Evolutionary conservation across 1,140 invertebrate species (phyloP), one percentile per base, ranked within the genome.

Genomic region (Liolophura sinensis): DNA sequence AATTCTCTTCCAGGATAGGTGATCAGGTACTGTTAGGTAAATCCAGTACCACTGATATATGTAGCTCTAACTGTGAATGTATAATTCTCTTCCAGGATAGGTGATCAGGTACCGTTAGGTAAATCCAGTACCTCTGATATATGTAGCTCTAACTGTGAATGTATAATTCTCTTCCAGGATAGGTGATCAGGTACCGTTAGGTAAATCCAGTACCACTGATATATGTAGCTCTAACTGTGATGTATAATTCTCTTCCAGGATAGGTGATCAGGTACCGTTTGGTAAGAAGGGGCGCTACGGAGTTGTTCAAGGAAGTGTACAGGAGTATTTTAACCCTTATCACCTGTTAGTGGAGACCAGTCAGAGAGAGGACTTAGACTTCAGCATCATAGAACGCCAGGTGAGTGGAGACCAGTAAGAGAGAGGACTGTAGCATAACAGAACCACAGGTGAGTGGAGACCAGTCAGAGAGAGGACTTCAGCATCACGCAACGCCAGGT

Each of bases 281-380:
- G 73, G 58, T 20, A 80, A 78, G 71, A 78, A 75, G 57, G 80
- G 80, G 22, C 67, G 74, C 12, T 82, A 69, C 65, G 77, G 76
- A 22, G 78, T 82, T 15, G 78, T 82, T 0, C 73, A 73, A 54
- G 78, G 78, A 1, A 76, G 76, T 62, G 71, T 80, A 7, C 71
- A 76, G 60, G 61, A 72, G n/a, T 55, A 68, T 49, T 80, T 82
- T 55, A 71, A 70, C 31, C 76, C 78, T 1, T 78, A 76, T 60
- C 80, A 82, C 64, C 46, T 73, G 12, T 60, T 73, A 24, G 63
- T 80, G 49, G 77, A 80, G 63, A 73, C 77, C 1, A 72, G 74
- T 31, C 58, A 65, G 58, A 24, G 58, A 4, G 80, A 80, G 27
- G 80, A 80, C 50, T 70, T 80, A n/a, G 54, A 70, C 25, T 50